These are phyloP conservation scores for Danio tinwini DNA, from an alignment of 2,797 vertebrate species.

Conservation along the genomic window DNA sequence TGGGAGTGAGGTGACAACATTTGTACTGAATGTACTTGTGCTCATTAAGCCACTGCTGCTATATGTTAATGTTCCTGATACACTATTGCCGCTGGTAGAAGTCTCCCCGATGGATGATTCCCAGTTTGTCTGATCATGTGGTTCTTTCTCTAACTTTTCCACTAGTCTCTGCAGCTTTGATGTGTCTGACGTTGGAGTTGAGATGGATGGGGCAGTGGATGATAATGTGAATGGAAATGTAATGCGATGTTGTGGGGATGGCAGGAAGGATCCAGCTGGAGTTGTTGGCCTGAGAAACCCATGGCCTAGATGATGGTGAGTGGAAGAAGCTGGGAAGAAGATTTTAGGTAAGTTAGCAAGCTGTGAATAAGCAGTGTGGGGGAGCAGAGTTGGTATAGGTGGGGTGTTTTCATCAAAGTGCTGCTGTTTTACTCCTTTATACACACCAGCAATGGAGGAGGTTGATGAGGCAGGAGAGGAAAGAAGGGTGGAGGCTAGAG, in stretches of 20 bases:
- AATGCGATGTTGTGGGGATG: conserved; percentile 74
- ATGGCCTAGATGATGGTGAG: conserved; percentile 73
- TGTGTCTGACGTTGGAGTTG: conserved; percentile 85
- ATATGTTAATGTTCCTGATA: conserved; percentile 30
- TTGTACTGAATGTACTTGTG: conserved; percentile 74
- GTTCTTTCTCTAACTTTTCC: conserved; percentile 88
- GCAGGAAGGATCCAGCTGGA: conserved; percentile 70
- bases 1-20: conserved; percentile 73
- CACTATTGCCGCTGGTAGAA: conserved; percentile 60
- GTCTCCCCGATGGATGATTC: conserved; percentile 69
- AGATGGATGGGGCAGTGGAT: conserved; percentile 67
- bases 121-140: conserved; percentile 68
- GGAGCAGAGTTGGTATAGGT: conserved; percentile 74
- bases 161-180: conserved; percentile 91
- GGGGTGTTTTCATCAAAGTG: conserved; percentile 83
- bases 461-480: conserved; percentile 76
- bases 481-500: conserved; percentile 67
- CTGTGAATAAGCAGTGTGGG: conserved; percentile 79
- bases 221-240: conserved; percentile 76
- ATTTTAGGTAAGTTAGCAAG: conserved; percentile 79
- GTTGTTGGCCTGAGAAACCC: conserved; percentile 72
- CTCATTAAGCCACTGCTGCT: conserved; percentile 68
- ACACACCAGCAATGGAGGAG: conserved; percentile 74
- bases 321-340: conserved; percentile 77
- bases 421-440: conserved; percentile 77